Conservation (phyloP, 2,888 invertebrate species). For the Drosophila pegasa region DNA sequence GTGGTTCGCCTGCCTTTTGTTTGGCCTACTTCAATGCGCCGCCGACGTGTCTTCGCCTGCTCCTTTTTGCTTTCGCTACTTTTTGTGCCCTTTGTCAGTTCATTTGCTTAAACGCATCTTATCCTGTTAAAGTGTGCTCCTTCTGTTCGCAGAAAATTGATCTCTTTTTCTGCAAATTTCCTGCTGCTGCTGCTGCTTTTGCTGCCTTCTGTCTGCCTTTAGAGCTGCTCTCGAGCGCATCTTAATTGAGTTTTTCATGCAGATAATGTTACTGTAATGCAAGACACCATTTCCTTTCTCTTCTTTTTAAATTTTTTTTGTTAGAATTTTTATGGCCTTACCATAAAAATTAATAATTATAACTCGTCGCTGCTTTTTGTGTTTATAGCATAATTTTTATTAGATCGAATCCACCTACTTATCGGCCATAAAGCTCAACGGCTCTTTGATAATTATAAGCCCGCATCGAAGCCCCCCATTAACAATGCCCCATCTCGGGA, state of each 20-base stretch:
- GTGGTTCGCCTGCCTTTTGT: slow-evolving; percentile 47
- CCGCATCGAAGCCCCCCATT: slow-evolving; percentile 27
- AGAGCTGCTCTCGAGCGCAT: slow-evolving; percentile 35
- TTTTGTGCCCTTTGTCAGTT: slow-evolving; percentile 53
- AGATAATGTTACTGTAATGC: slow-evolving; percentile 39
- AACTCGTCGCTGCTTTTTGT: background rate
- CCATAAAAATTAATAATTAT: slow-evolving; percentile 5
- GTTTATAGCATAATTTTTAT: slow-evolving; percentile 12
- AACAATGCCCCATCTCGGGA: slow-evolving; percentile 33
- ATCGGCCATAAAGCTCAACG: slow-evolving; percentile 22
- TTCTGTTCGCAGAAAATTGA: slow-evolving; percentile 66
- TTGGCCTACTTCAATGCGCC: slow-evolving; percentile 63
- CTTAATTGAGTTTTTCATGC: slow-evolving; percentile 61
- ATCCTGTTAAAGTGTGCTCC: slow-evolving; percentile 75
- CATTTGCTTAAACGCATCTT: slow-evolving; percentile 76
- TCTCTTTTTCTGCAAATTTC: slow-evolving; percentile 67
- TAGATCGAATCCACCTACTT: slow-evolving; percentile 20
- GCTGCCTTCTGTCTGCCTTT: slow-evolving; percentile 32
- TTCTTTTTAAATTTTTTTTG: background rate
- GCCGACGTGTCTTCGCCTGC: slow-evolving; percentile 45
- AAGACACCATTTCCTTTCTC: slow-evolving; percentile 50
- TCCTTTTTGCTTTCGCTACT: slow-evolving; percentile 20
- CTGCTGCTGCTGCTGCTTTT: slow-evolving; percentile 30
- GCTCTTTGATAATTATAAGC: slow-evolving; percentile 34
- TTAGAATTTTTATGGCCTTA: background rate